These are phyloP conservation scores for Carapus acus DNA, from an alignment of 2,797 vertebrate genomes.

Conservation along the genomic window DNA sequence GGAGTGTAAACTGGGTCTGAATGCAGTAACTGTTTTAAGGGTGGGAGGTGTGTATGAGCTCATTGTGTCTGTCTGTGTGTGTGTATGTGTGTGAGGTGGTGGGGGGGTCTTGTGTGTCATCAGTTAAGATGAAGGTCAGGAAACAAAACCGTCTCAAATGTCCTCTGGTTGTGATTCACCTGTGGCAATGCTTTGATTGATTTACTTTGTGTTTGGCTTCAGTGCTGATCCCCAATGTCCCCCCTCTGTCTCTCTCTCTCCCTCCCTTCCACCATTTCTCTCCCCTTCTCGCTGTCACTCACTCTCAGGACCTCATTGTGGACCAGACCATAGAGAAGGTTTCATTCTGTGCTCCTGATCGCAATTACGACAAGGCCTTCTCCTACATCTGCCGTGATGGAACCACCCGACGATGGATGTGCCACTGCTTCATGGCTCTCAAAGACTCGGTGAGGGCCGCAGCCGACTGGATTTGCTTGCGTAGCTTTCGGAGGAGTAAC, in stretches of 20 bases:
- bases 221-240: slow-evolving; percentile 1
- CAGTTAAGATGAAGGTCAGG: slow-evolving; percentile 5
- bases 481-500: too few relatives aligned
- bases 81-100: too few relatives aligned
- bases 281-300: slow-evolving; percentile 6
- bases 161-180: slow-evolving; percentile 10
- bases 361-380: slow-evolving; percentile 93
- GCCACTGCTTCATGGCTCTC: slow-evolving; percentile 91
- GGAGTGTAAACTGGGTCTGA: slow-evolving; percentile 29
- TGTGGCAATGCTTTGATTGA: background rate
- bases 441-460: slow-evolving; percentile 83
- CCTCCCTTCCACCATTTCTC: too few relatives aligned
- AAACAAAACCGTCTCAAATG: slow-evolving; percentile 2
- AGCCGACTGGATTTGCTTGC: too few relatives aligned
- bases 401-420: slow-evolving; percentile 92
- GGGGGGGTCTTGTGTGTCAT: slow-evolving; percentile 14
- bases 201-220: background rate
- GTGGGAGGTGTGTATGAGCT: slow-evolving; percentile 4
- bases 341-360: slow-evolving; percentile 89
- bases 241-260: too few relatives aligned
- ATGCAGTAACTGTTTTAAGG: slow-evolving; percentile 30
- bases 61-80: background rate
- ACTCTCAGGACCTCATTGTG: slow-evolving; percentile 83
- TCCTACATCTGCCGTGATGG: slow-evolving; percentile 93
- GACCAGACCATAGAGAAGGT: slow-evolving; percentile 96